A percentile compares a stretch with the other conserved stretches of the same genome.
Conservation (phyloP, 2,797 vertebrate species). For the Parauchenoglanis punctatus region DNA sequence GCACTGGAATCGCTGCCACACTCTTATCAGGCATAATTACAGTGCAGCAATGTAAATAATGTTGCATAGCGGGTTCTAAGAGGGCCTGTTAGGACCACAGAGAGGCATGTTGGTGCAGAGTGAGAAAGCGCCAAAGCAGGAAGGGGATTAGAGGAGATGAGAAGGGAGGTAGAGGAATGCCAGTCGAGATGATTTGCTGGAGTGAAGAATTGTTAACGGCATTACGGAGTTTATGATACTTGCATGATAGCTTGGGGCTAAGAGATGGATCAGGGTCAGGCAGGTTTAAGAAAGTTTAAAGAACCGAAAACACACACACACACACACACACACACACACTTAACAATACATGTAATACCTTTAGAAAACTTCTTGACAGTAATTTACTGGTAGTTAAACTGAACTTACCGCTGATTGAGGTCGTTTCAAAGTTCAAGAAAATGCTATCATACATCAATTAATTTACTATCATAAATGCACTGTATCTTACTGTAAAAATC, state of each 20-base stretch:
- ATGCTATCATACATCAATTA: neutral
- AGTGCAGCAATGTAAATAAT: conserved; percentile 76
- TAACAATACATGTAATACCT: neutral
- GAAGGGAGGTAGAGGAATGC: neutral
- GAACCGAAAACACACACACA: neutral
- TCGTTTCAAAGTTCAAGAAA: neutral
- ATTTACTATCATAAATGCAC: neutral
- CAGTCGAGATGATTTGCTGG: neutral
- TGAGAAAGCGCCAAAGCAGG: conserved; percentile 28
- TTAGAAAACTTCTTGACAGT: neutral
- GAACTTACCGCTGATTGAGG: neutral
- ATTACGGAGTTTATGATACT: neutral
- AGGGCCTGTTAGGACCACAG: conserved; percentile 77
- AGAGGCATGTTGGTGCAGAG: conserved; percentile 61
- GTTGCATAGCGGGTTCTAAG: conserved; percentile 74
- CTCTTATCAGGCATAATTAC: conserved; percentile 80
- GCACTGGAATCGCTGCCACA: conserved; percentile 78
- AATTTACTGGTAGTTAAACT: neutral
- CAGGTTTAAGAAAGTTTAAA: neutral
- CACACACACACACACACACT: neutral
- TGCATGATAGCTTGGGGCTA: neutral
- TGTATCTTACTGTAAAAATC: neutral
- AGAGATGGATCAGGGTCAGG: neutral
- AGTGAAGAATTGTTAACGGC: neutral
- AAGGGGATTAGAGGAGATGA: conserved; percentile 24